Base-by-base conservation (phyloP, 1,140 invertebrate species). In the Bactericera cockerelli region DNA sequence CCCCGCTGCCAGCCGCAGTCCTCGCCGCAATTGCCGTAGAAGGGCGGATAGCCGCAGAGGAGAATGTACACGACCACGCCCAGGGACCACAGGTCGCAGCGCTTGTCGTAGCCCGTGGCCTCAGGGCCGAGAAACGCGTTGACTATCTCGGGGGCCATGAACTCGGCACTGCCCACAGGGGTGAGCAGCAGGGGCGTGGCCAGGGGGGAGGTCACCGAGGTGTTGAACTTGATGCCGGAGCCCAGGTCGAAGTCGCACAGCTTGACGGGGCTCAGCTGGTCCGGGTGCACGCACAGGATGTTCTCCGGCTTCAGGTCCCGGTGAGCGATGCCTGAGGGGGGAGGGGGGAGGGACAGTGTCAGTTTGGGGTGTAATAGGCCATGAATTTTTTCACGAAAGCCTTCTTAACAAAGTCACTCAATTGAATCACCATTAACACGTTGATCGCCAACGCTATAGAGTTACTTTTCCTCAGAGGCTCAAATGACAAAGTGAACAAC, bases 141-240 rank as follows among this genome's bases (percentile, higher is more conserved):
- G 28, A 99, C 94, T 38, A 99, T 93, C 75, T 99, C 95, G 0
- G 95, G 95, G 26, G 95, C 95, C 94, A 99, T 98, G 72, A 96
- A 99, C 71, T 98, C 94, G 21, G 94, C 94, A 68, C 90, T 95
- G 62, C 95, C 94, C 62, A 96, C 89, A 61, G 93, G 92, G 63
- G 91, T 94, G 62, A 90, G 75, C 13, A 95, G 77, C 69, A 93
- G 90, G 61, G 92, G 92, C 21, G 92, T 95, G 14, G 87, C 87
- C 61, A 93, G 77, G 31, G 89, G 88, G 68, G 86, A 87, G 26
- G 76, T 75, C 54, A 86, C 74, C 62, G 83, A 83, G 54, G 87
- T 81, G 67, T 87, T 89, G 70, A 93, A 87, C 67, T 89, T 89
- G 59, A 96, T 91, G 14, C 90, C 91, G 58, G 90, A 95, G 53